Evolutionary conservation across 2,797 vertebrate genomes (phyloP), one percentile per base, ranked within the genome.

Genomic region (Carduelis carduelis): DNA sequence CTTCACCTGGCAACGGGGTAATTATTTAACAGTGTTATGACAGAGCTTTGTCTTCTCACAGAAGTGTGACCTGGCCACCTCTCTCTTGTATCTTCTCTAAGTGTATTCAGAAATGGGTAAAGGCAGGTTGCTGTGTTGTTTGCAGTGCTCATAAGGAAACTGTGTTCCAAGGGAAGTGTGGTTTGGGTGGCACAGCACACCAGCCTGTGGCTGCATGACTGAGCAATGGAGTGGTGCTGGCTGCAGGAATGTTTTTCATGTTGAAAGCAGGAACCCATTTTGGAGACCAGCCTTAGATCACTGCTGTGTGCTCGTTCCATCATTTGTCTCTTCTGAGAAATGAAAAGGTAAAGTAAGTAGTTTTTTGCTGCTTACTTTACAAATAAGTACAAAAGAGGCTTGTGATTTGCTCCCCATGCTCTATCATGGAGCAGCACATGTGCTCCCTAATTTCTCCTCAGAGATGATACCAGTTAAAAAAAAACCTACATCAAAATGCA

Each of bases 401-500:
- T 82, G 35, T 55, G 47, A 14, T 56, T 34, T 63, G 39, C n/a
- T 76, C 10, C 14, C 46, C 1, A 0, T 34, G 57, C 28, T 61
- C 30, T 50, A 2, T 28, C 14, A 2, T 12, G 53, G 43, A 87
- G 43, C 27, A 90, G 50, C 32, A 61, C 20, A 8, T 37, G 21
- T 56, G 59, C 56, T 70, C 14, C 47, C 35, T 65, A 2, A 34
- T 66, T 65, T 84, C 56, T 21, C 27, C 46, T 91, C 64, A 52
- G 64, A 89, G 56, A 49, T 47, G 0, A 28, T 52, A 46, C 20
- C 10, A 28, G 5, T 50, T 79, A 4, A 23, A 41, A 53, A 21
- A 15, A 3, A 15, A 39, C 0, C 9, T 9, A 3, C n/a, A 63
- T 19, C 47, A 50, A 37, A n/a, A 39, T 1, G 0, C 43, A 37